These are phyloP conservation scores for Philereme vetulata DNA, from an alignment of 2,888 invertebrate genomes.

Conservation along the genomic window DNA sequence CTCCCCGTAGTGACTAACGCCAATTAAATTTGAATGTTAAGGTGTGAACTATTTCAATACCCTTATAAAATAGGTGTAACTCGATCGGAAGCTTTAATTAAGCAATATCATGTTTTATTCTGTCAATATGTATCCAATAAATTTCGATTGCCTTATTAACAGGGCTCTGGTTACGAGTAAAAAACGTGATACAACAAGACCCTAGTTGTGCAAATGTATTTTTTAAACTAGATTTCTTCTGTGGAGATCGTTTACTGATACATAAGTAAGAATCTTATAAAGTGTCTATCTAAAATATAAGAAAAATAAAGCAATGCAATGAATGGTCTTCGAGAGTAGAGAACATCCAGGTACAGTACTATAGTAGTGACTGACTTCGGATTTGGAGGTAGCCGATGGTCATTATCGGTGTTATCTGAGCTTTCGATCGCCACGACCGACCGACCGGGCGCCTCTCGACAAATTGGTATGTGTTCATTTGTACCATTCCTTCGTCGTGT, in stretches of 20 bases:
- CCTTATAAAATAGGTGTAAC: slow-evolving; percentile 29
- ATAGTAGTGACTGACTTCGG: slow-evolving; percentile 31
- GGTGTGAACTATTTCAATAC: slow-evolving; percentile 37
- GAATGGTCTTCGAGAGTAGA: slow-evolving; percentile 15
- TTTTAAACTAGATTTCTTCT: too few relatives aligned
- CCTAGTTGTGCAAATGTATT: slow-evolving; percentile 1
- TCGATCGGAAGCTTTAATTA: slow-evolving; percentile 34
- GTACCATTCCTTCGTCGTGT: slow-evolving; percentile 38
- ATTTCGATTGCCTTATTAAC: slow-evolving; percentile 28
- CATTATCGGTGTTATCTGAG: slow-evolving; percentile 65
- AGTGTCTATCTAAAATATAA: background rate
- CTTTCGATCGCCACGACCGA: slow-evolving; percentile 62
- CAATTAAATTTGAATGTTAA: slow-evolving; percentile 35
- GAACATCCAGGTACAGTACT: slow-evolving; percentile 17
- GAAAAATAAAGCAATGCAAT: slow-evolving; percentile 13
- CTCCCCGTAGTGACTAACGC: slow-evolving; percentile 31
- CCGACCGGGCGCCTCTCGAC: slow-evolving; percentile 46
- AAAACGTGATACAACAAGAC: slow-evolving; percentile 1
- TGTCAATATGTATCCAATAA: slow-evolving; percentile 19
- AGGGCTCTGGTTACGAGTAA: slow-evolving; percentile 5
- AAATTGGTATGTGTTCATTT: slow-evolving; percentile 55
- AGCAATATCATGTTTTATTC: slow-evolving; percentile 29
- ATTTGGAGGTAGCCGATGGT: slow-evolving; percentile 57
- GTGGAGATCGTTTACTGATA: too few relatives aligned
- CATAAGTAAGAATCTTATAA: background rate